These are phyloP conservation scores for Triops longicaudatus DNA, from an alignment of 1,140 invertebrate species.

Conservation along the genomic window DNA sequence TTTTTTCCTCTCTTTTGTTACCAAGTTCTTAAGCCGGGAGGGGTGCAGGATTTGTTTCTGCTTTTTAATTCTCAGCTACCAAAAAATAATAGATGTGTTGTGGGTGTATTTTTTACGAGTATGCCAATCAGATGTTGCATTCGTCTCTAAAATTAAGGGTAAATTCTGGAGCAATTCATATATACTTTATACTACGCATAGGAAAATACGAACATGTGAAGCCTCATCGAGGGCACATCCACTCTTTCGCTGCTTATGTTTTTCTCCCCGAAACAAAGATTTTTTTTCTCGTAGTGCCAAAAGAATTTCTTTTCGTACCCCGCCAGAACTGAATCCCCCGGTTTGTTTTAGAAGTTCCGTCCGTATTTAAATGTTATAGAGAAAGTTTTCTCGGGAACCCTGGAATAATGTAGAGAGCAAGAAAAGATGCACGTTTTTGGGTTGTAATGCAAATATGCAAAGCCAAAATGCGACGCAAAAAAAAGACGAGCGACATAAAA, in stretches of 20 bases:
- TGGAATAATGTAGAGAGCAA: background rate
- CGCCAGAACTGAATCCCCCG: background rate
- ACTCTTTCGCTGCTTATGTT: background rate
- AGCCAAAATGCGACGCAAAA: background rate
- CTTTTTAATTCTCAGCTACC: too few relatives aligned
- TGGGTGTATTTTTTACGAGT: too few relatives aligned
- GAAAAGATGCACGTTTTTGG: background rate
- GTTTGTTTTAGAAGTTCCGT: conserved; percentile 4
- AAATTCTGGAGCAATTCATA: background rate
- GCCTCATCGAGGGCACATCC: background rate
- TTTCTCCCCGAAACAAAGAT: background rate
- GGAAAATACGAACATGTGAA: background rate
- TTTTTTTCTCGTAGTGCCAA: background rate
- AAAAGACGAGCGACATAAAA: background rate
- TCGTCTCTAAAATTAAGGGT: too few relatives aligned
- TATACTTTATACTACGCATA: background rate
- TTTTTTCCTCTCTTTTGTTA: background rate
- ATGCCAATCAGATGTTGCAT: too few relatives aligned
- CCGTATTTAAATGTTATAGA: background rate
- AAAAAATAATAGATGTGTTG: too few relatives aligned
- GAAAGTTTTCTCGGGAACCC: background rate
- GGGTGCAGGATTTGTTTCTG: too few relatives aligned
- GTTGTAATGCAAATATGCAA: background rate
- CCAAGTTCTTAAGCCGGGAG: background rate
- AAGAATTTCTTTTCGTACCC: background rate